Base-by-base conservation (phyloP, 2,888 invertebrate genomes). In the Amphipyra tragopoginis region DNA sequence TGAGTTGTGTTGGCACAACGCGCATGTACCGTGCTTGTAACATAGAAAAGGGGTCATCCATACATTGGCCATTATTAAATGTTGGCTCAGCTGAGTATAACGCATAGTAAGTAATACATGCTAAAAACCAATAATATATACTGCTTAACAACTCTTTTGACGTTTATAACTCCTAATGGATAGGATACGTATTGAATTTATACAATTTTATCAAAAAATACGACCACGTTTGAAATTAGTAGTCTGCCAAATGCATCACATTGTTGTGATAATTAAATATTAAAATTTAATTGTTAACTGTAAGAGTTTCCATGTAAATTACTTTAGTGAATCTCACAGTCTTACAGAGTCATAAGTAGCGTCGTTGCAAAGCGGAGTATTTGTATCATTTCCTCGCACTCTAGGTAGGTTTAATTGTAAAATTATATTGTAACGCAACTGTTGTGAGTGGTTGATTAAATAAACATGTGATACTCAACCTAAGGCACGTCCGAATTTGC, bases 161-260 rank as follows among this genome's bases (percentile, higher is more conserved):
- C 42, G 49, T 72, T 60, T 65, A 54, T 51, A 64, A 66, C 53
- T 57, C 71, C 61, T 59, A 69, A 65, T 55, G 62, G 42, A 59
- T 65, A 71, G 56, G 59, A 74, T 59, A 70, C 62, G 51, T 63
- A 71, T 71, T 57, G 39, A 69, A 64, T 76, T 72, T 76, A 61
- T 75, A 77, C 49, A 68, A 58, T 43, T 62, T 76, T 72, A 60
- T 65, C 57, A 52, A 63, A 45, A 64, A 64, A 65, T 61, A 50
- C 57, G 71, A 66, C 62, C 68, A 78, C 56, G 44, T 72, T 75
- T 59, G 63, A 52, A 68, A 50, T 51, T 69, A 54, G 61, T 77
- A 65, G 67, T 77, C 59, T 65, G 77, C 77, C 75, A 77, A 78
- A 78, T 67, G 53, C 65, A 59, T 70, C 72, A 70, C 72, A 61